Evolutionary conservation across 2,113 vertebrate species (phyloP), one percentile per base, ranked within the genome.

Genomic region (Percopsis transmontana): DNA sequence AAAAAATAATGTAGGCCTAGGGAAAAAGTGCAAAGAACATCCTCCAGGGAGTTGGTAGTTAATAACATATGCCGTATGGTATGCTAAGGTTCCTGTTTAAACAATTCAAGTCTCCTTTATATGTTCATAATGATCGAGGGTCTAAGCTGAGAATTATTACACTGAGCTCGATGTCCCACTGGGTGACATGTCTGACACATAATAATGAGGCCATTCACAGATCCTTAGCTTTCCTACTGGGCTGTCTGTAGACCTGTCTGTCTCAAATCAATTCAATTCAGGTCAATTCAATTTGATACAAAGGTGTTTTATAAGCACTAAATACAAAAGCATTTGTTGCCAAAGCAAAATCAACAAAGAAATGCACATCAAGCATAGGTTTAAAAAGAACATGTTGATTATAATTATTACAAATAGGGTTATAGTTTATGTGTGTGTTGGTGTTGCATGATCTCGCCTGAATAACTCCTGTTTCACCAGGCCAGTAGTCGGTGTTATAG

Each of bases 181-280:
- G 57, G 58, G 44, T 44, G 39, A 62, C 59, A 59, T 18, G n/a
- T 55, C 56, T 56, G 66, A 58, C 62, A 62, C 44, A 15, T 12
- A 0, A 56, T 68, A 69, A 69, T 73, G 60, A 78, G 50, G 59
- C 51, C 39, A 27, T 74, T 74, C 63, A 69, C 61, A 57, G 53
- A 45, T 45, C 50, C 51, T 63, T 68, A 48, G 50, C 19, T 58
- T 18, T 68, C 65, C 69, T 64, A 59, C 65, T 64, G 56, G 14
- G 59, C 41, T 20, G 47, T 50, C 38, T 54, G 7, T 7, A 44
- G 54, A 3, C 5, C 27, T 33, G 27, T 7, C 3, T 33, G 27
- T 33, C 5, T 27, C 27, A 6, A 33, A 1, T 33, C 27, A 33
- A 33, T 33, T 33, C 27, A 33, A 33, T 33, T 33, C 27, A 33